These are phyloP conservation scores for Oopsacas minuta DNA, from an alignment of 37 sponge, comb jelly and placozoan genomes.

Conservation along the genomic window DNA sequence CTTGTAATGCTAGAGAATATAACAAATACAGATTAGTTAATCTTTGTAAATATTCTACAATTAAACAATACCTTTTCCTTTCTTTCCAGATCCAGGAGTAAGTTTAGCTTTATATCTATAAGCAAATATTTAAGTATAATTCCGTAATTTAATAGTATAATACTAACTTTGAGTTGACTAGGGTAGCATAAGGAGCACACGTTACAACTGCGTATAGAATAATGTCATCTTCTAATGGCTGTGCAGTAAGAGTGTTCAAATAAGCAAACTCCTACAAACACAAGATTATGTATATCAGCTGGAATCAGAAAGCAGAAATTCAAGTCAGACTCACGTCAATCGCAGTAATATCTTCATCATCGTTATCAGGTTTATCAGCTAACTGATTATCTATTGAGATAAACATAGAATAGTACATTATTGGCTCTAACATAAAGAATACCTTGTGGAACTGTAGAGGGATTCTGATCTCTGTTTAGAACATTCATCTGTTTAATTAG, in stretches of 20 bases:
- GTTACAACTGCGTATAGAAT: slow-evolving; percentile 81
- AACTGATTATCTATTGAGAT: too few species aligned
- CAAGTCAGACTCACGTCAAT: not conserved
- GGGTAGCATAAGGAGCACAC: slow-evolving; percentile 82
- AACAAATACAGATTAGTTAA: too few species aligned
- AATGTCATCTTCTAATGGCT: slow-evolving; percentile 60
- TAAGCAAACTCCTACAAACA: slow-evolving; percentile 16
- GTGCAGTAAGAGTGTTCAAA: slow-evolving; percentile 64
- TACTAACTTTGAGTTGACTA: slow-evolving; percentile 73
- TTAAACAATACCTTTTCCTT: slow-evolving; percentile 66
- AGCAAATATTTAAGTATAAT: not conserved
- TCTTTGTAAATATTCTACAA: too few species aligned
- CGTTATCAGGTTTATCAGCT: too few species aligned
- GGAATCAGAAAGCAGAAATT: not conserved
- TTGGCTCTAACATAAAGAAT: not conserved
- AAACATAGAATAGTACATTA: too few species aligned
- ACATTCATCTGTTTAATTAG: slow-evolving; percentile 16
- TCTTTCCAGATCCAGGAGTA: slow-evolving; percentile 59
- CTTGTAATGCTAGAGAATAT: not conserved
- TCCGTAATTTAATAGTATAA: not conserved
- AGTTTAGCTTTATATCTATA: slow-evolving; percentile 75
- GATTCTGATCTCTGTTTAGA: not conserved
- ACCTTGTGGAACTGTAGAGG: not conserved
- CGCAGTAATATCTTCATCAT: not conserved
- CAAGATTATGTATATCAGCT: not conserved